These are phyloP conservation scores for Macquaria ambigua DNA, from an alignment of 2,113 vertebrate genomes.

Conservation along the genomic window DNA sequence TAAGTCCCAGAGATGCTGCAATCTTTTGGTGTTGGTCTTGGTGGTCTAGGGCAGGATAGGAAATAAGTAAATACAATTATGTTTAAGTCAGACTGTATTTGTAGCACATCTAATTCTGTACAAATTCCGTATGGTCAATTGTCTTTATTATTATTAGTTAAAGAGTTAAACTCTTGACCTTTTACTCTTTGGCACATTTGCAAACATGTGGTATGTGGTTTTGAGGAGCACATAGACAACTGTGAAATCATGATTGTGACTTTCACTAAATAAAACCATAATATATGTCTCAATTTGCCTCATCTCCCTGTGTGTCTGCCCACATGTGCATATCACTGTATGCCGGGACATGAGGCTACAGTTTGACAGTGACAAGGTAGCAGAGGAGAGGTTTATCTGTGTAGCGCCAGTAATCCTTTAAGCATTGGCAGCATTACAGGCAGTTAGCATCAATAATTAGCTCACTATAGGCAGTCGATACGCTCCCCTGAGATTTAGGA, in stretches of 20 bases:
- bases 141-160: background rate
- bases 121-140: background rate
- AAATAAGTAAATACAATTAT: background rate
- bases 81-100: background rate
- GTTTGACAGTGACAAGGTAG: constrained; percentile 31
- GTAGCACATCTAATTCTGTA: background rate
- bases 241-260: background rate
- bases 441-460: constrained; percentile 84
- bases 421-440: constrained; percentile 78
- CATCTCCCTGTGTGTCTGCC: background rate
- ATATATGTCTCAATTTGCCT: background rate
- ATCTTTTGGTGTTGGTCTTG: background rate
- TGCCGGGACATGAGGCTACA: background rate
- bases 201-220: background rate
- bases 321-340: background rate
- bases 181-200: background rate
- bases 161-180: background rate
- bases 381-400: constrained; percentile 67
- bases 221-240: background rate
- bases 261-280: background rate
- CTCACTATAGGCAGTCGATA: constrained; percentile 78
- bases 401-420: constrained; percentile 58
- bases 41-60: background rate
- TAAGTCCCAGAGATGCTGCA: background rate
- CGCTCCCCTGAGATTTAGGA: constrained; percentile 79